Evolutionary conservation across 2,113 vertebrate species (phyloP), one percentile per base, ranked within the genome.

Genomic region (Dasyornis broadbenti): DNA sequence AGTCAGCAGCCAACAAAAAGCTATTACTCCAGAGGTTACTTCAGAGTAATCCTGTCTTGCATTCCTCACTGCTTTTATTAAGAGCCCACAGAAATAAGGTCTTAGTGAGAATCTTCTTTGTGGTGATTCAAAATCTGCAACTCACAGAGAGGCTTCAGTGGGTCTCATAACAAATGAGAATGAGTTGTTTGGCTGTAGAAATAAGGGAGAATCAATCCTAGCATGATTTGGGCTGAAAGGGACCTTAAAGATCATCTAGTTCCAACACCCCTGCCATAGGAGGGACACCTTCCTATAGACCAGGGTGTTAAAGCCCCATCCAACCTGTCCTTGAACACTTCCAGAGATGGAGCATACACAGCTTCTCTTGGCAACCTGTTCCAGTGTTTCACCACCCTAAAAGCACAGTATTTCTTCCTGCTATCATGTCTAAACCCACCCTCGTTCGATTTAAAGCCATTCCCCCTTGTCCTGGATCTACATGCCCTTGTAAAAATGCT

Each of bases 61-160:
- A 64, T 79, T 79, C 49, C 49, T 87, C 10, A 18, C n/a, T 63
- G 59, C 15, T 71, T 84, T 37, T 87, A 45, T 40, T 31, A 75
- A 37, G 7, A 84, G 4, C 4, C 20, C 0, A 1, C 50, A 71
- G 33, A 79, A 90, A 52, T 0, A 0, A 70, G 21, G 42, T 59
- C 12, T 42, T 78, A 0, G 0, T 4, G 4, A 80, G 53, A 88
- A 39, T 60, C 19, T 15, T 78, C 30, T 49, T 39, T 72, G 16
- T 59, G 56, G 13, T 40, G 17, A 15, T 33, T 95, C 39, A 72
- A 66, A 15, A 61, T 24, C 69, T 61, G 24, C 2, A 1, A 3
- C 30, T 87, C 59, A 45, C 19, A 49, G 30, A 13, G 37, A 52
- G 10, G 18, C 40, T 86, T 68, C 64, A 24, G 19, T n/a, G 22